phyloP scores from a whole-genome alignment of 2,113 vertebrate genomes.

The Serranochromis macrocephalus region DNA sequence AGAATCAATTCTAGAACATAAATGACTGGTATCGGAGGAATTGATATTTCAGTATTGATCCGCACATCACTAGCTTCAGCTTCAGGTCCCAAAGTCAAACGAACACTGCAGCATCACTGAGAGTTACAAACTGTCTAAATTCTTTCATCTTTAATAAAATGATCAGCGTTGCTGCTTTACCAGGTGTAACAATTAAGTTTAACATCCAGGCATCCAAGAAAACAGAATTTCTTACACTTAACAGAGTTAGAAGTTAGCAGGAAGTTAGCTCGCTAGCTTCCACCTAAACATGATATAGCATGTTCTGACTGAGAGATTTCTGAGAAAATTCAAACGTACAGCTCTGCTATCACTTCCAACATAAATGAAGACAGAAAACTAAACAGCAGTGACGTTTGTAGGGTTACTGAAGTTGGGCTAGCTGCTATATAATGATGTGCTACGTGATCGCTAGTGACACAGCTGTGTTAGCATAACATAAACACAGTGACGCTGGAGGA shows the following conservation, averaged over 20 bases:
- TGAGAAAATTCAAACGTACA: fast-evolving
- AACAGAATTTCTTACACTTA: fast-evolving
- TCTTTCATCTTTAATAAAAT: too few relatives aligned
- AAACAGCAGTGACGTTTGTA: not conserved
- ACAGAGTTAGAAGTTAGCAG: not conserved
- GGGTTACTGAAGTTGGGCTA: fast-evolving
- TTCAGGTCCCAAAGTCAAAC: too few relatives aligned
- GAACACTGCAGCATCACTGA: too few relatives aligned
- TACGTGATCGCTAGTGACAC: fast-evolving
- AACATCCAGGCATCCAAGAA: too few relatives aligned
- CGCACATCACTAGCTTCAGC: too few relatives aligned
- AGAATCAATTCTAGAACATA: too few relatives aligned
- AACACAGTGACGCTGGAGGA: not conserved
- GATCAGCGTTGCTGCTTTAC: fast-evolving
- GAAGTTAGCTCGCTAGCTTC: fast-evolving
- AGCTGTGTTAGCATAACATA: not conserved
- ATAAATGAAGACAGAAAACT: not conserved
- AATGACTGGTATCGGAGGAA: too few relatives aligned
- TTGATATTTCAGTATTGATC: too few relatives aligned
- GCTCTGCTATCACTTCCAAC: fast-evolving
- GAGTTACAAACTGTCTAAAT: fast-evolving
- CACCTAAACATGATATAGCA: fast-evolving
- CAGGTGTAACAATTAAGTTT: fast-evolving
- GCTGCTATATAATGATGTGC: not conserved
- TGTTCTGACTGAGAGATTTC: not conserved